Base-by-base conservation (phyloP, 92 coral and sea anemone genomes). In the Chrysogorgia sp. region DNA sequence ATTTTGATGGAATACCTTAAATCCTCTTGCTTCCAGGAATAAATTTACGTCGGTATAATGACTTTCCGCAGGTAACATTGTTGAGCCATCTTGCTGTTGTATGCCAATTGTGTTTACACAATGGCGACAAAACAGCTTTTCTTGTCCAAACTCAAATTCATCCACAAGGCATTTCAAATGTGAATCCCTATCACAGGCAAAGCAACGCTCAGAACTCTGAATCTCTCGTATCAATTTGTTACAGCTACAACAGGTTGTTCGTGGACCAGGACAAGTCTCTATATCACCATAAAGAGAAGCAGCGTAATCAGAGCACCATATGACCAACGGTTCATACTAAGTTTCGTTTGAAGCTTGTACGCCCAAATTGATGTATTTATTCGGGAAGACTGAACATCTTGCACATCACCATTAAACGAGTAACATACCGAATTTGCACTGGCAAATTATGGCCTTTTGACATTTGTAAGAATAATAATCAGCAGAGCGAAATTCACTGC, bases 241-340 rank as follows among this genome's bases (percentile, higher is more conserved):
- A 45, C 68, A 62, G 35, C 43, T 62, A 62, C 68, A 62, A 25
- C 64, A 58, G 64, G 64, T 58, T 25, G 33, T 17, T 58, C 64
- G 64, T 58, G 64, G 64, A 58, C 64, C 64, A 58, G 64, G 64
- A 58, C 30, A 58, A 58, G 64, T 58, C 33, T 58, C n/a, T n/a
- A n/a, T n/a, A n/a, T n/a, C n/a, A n/a, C n/a, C n/a, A n/a, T n/a
- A n/a, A n/a, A n/a, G n/a, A n/a, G n/a, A n/a, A n/a, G n/a, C n/a
- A n/a, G n/a, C n/a, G n/a, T n/a, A n/a, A n/a, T n/a, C 64, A 58
- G 30, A 58, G 17, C 64, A 58, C 31, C 32, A 20, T 58, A 35
- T 25, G 26, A 35, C 30, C 8, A 35, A 58, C 64, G 33, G 64
- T 35, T 35, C 64, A 58, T 58, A n/a, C 28, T 17, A 24, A 58